Conservation (phyloP, 2,113 vertebrate species). For the Stegastes partitus region DNA sequence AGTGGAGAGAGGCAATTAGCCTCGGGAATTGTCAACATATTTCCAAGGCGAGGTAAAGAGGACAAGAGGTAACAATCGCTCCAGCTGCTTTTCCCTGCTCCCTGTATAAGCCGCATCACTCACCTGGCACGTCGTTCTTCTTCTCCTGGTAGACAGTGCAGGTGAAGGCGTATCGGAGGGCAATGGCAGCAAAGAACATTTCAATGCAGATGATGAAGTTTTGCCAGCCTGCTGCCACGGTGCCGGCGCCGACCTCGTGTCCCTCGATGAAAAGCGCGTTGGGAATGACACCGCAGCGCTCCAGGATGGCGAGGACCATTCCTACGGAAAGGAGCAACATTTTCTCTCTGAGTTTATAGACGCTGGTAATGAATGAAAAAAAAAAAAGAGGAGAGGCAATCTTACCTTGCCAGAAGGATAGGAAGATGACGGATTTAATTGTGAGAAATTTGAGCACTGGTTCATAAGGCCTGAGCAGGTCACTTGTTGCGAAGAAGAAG, state of each 20-base stretch:
- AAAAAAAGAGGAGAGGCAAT: background rate
- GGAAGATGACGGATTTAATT: conserved; percentile 96
- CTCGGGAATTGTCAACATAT: conserved; percentile 16
- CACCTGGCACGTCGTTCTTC: conserved; percentile 90
- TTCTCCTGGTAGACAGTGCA: conserved; percentile 93
- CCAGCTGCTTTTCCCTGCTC: conserved; percentile 1
- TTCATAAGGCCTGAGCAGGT: conserved; percentile 92
- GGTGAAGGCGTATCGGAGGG: conserved; percentile 92
- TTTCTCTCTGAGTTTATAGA: background rate
- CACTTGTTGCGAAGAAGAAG: conserved; percentile 94
- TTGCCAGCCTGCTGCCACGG: conserved; percentile 95
- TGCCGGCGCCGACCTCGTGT: conserved; percentile 91
- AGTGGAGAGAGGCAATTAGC: conserved; percentile 42
- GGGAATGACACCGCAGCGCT: conserved; percentile 92
- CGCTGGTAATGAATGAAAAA: too few relatives aligned
- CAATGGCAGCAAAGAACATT: conserved; percentile 94
- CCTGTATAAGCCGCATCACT: conserved; percentile 5
- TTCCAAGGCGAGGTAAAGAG: conserved; percentile 11
- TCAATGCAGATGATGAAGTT: conserved; percentile 97
- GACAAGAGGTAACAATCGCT: conserved; percentile 12
- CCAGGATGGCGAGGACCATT: conserved; percentile 92
- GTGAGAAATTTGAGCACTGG: conserved; percentile 97
- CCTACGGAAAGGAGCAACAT: conserved; percentile 77
- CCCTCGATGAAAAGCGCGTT: conserved; percentile 89
- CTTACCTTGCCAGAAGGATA: conserved; percentile 98